Percentiles rank a stretch among this genome's conserved stretches.
These are phyloP conservation scores for Phaonia tiefii DNA, from an alignment of 2,888 invertebrate genomes.

Conservation along the genomic window DNA sequence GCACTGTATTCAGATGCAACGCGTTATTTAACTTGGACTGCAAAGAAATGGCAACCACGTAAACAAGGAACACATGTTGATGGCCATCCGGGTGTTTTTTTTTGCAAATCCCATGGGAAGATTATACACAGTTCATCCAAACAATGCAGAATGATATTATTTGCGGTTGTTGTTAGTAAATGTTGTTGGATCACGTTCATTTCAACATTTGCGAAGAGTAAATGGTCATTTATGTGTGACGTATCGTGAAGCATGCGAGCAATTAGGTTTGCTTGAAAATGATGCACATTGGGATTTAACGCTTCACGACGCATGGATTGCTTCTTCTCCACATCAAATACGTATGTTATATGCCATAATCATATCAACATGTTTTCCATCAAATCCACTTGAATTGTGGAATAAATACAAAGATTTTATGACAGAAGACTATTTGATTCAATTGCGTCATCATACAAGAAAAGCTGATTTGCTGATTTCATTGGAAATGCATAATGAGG, in stretches of 20 bases:
- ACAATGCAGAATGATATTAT: constrained; percentile 19
- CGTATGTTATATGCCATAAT: too few relatives aligned
- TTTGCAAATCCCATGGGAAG: constrained; percentile 22
- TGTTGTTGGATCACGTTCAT: too few relatives aligned
- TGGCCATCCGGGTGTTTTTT: constrained; percentile 16
- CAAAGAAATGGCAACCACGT: constrained; percentile 6
- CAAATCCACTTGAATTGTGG: too few relatives aligned
- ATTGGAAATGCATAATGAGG: too few relatives aligned
- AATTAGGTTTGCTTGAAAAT: constrained; percentile 33
- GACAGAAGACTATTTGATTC: too few relatives aligned
- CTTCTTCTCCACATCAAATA: too few relatives aligned
- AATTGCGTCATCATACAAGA: too few relatives aligned
- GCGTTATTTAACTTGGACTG: not conserved
- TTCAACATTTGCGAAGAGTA: constrained; percentile 3
- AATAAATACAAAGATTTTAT: too few relatives aligned
- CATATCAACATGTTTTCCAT: too few relatives aligned
- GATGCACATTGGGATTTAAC: not conserved
- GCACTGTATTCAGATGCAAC: constrained; percentile 43
- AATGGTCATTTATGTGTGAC: constrained; percentile 21
- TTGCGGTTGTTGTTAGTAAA: constrained; percentile 16
- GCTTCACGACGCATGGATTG: not conserved
- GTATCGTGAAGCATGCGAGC: constrained; percentile 26
- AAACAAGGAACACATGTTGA: constrained; percentile 14
- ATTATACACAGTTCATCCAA: constrained; percentile 24
- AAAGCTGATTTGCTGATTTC: too few relatives aligned